phyloP scores from a whole-genome alignment of 2,113 vertebrate species.

The Acanthochromis polyacanthus region DNA sequence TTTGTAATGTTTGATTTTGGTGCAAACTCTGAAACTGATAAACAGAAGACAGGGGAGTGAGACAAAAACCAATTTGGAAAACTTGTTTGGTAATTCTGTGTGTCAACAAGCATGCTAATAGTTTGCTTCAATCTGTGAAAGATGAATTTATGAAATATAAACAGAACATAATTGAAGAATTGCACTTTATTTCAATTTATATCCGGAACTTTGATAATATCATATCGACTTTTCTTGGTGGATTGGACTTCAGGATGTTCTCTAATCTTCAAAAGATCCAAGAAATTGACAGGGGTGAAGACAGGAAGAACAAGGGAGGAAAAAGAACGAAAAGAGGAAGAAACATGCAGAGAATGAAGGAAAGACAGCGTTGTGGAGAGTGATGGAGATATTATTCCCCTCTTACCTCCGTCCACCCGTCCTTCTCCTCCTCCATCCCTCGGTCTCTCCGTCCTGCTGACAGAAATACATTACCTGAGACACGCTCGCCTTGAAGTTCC shows the following conservation, averaged over 20 bases:
- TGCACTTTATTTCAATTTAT: slow-evolving; percentile 30
- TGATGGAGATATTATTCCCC: slow-evolving; percentile 55
- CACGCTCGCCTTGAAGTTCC: slow-evolving; percentile 74
- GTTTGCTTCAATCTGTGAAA: slow-evolving; percentile 41
- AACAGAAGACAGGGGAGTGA: background rate
- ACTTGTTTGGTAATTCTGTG: slow-evolving; percentile 10
- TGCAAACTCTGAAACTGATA: slow-evolving; percentile 25
- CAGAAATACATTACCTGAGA: slow-evolving; percentile 80
- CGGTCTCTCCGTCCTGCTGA: slow-evolving; percentile 66
- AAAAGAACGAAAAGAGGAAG: background rate
- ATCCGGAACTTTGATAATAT: background rate
- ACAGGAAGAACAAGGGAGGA: background rate
- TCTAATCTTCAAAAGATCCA: slow-evolving; percentile 11
- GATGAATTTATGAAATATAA: slow-evolving; percentile 40
- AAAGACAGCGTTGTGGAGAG: slow-evolving; percentile 18
- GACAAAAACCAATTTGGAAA: slow-evolving; percentile 23
- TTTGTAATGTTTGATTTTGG: slow-evolving; percentile 9
- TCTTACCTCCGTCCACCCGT: slow-evolving; percentile 48
- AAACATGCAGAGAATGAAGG: background rate
- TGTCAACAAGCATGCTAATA: slow-evolving; percentile 35
- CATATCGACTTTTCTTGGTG: background rate
- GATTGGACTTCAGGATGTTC: background rate
- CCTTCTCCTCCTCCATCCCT: slow-evolving; percentile 54
- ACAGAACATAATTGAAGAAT: slow-evolving; percentile 36
- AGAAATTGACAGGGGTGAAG: background rate